Base-by-base conservation (phyloP, 2,888 invertebrate genomes). In the Entomobrya multifasciata region DNA sequence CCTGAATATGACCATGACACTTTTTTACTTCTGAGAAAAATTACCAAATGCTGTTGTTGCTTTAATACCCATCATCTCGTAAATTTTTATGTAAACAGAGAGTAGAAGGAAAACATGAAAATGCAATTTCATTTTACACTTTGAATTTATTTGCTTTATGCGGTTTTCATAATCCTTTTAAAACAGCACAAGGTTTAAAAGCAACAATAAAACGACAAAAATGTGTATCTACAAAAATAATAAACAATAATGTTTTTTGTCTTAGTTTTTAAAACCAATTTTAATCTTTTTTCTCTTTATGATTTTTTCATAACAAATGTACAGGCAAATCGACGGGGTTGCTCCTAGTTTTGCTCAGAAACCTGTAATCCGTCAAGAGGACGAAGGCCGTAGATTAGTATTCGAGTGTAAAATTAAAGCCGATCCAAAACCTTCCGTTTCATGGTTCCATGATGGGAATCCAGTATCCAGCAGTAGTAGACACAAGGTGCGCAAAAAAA, bases 321-420 rank as follows among this genome's bases (percentile, higher is more conserved):
- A 20, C 94, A 98, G 98, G 95, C 97, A 98, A 97, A 97, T 97
- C 94, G 98, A 98, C 94, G 98, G 98, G 92, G 96, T 97, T 93
- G 98, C 98, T 93, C 98, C 98, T 92, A 98, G 98, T 92, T 99
- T 99, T 94, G 96, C 97, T 93, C 97, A 98, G 94, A 98, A 98
- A 94, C 98, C 98, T 89, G 96, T 97, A 92, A 99, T 99, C 93
- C 95, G 98, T 93, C 98, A 99, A 93, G 98, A 98, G 93, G 98
- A 98, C 93, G 97, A 98, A 93, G 98, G 98, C 92, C 97, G 97
- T 94, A 95, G 97, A 93, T 94, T 98, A 91, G 95, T 97, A 92
- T 98, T 98, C 94, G 98, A 98, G 94, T 98, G 98, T 94, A 95
- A 97, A 92, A 97, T 98, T 92, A 96, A 97, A 92, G 97, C 98